Base-by-base conservation (phyloP, 1,140 invertebrate species). In the Pachypeltis micranthus region DNA sequence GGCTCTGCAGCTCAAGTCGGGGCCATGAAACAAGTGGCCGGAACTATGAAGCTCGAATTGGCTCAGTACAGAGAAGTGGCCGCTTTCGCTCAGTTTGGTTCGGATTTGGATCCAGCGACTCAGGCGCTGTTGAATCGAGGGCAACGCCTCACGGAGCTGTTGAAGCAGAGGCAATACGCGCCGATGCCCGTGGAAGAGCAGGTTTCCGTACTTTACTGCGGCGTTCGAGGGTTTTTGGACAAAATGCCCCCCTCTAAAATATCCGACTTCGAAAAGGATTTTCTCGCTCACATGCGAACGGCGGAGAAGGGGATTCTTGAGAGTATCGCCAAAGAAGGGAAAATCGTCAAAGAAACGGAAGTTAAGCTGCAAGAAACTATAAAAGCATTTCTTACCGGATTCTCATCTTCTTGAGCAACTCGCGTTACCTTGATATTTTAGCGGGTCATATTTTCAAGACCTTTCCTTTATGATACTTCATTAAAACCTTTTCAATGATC, bases 1-100 rank as follows among this genome's bases (percentile, higher is more conserved):
- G 97, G 97, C 72, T 98, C 96, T 67, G 97, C 97, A 83, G 97
- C 97, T 71, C 97, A 99, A 78, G 99, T 94, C 70, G 95, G 93
- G 76, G 93, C 96, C 75, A 99, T 99, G 97, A 99, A 99, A 78
- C 95, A 98, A 84, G 96, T 98, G 61, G 96, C 96, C 71, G 96
- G 96, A 80, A 97, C 94, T 74, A 99, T 99, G 96, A 99, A 99
- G 79, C 78, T 99, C 75, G 96, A 99, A 78, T 87, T 99, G 83
- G 97, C 97, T 66, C 97, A 99, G 76, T 99, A 99, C 78, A 93
- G 97, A 87, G 97, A 99, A 79, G 96, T 99, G 55, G 97, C 97
- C 72, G 97, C 96, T 69, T 99, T 99, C 75, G 97, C 97, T 63
- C 97, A 99, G 78, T 99, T 99, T 78, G 97, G 97, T 78, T 99